Percentiles rank a stretch among this genome's conserved stretches.
These are phyloP conservation scores for Drosophila kohkoa DNA, from an alignment of 1,140 invertebrate species.

Conservation along the genomic window DNA sequence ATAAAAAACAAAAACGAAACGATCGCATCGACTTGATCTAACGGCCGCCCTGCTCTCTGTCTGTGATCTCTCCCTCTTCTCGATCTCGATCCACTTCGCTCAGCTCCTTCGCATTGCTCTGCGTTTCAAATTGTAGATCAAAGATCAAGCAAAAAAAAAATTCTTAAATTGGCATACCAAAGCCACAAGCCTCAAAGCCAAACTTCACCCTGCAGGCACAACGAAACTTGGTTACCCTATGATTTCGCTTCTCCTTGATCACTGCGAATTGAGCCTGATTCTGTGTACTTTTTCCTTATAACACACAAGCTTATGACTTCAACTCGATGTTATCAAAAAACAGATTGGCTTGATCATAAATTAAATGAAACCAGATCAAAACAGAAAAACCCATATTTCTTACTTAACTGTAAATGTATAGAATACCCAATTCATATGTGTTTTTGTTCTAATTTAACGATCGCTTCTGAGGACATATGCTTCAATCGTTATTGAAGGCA, in stretches of 20 bases:
- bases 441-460: conserved; percentile 19
- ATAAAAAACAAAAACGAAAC: conserved; percentile 33
- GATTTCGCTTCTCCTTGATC: conserved; percentile 36
- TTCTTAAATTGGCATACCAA: conserved; percentile 78
- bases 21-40: conserved; percentile 76
- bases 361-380: neutral
- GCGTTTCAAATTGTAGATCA: conserved; percentile 84
- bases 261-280: neutral
- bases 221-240: conserved; percentile 66
- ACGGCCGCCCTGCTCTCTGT: conserved; percentile 67
- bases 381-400: neutral
- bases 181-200: conserved; percentile 46
- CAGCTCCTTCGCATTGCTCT: conserved; percentile 49
- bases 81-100: conserved; percentile 7
- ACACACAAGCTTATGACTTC: neutral
- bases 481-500: conserved; percentile 33
- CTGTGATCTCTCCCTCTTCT: conserved; percentile 33
- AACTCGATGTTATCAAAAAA: conserved; percentile 1
- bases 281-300: neutral
- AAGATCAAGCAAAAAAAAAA: conserved; percentile 77
- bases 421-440: conserved; percentile 6
- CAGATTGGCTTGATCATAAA: conserved; percentile 4
- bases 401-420: conserved; percentile 1
- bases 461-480: conserved; percentile 23
- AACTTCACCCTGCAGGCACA: conserved; percentile 34